Conservation (phyloP, 2,888 invertebrate species). For the Apamea anceps region DNA sequence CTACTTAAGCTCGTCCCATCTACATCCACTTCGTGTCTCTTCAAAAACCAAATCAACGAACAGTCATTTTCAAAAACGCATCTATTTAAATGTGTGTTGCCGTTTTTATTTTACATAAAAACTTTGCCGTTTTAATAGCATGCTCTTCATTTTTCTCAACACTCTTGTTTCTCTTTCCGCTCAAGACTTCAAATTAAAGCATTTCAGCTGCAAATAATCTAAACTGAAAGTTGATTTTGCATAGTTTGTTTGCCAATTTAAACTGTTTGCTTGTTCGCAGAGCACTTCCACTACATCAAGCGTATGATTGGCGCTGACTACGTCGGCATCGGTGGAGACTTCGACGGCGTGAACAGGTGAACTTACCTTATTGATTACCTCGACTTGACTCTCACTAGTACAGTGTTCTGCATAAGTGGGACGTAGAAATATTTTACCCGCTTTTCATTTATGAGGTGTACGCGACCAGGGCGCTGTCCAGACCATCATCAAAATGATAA, state of each 20-base stretch:
- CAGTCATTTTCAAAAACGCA: not conserved
- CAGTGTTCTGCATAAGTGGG: no score
- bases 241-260: not conserved
- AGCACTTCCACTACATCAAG: constrained; percentile 91
- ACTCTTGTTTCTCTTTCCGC: not conserved
- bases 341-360: constrained; percentile 91
- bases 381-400: not conserved
- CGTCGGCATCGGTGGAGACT: constrained; percentile 92
- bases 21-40: not conserved
- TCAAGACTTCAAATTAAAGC: not conserved
- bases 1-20: not conserved
- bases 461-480: not conserved
- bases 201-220: not conserved
- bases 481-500: not conserved
- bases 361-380: not conserved
- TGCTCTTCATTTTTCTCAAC: not conserved
- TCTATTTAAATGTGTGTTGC: not conserved
- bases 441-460: not conserved
- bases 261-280: constrained; percentile 73
- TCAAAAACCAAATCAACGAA: not conserved
- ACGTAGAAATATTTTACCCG: not conserved
- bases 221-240: not conserved
- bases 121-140: not conserved
- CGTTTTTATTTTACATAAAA: not conserved
- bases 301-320: constrained; percentile 91